Evolutionary conservation across 2,888 invertebrate species (phyloP).

Genomic region (Tetranychus piercei): DNA sequence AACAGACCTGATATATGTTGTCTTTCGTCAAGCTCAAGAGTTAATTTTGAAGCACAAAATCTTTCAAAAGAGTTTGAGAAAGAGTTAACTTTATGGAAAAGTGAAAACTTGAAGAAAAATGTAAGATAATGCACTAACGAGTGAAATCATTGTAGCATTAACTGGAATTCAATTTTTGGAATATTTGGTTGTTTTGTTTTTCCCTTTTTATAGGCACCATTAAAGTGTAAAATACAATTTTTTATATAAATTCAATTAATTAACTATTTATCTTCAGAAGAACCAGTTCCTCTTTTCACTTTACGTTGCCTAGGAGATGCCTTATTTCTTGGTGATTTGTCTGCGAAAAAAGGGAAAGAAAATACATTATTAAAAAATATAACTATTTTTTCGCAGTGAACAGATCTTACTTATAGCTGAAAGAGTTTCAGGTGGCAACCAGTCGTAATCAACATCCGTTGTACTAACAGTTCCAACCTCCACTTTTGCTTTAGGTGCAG

Average conservation of each 20-base stretch:
- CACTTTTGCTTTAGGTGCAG: conserved; percentile 34
- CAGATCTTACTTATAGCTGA: not conserved
- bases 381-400: not conserved
- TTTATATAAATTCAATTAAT: not conserved
- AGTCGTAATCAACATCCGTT: conserved; percentile 88
- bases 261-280: conserved; percentile 10
- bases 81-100: not conserved
- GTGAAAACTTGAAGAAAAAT: not conserved
- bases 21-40: too few species aligned
- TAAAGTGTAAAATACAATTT: conserved; percentile 10
- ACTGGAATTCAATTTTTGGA: not conserved
- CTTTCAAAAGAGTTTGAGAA: too few species aligned
- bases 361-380: not conserved
- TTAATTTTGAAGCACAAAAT: too few species aligned
- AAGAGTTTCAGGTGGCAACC: conserved; percentile 82
- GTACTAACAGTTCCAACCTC: conserved; percentile 79
- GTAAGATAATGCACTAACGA: not conserved
- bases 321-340: conserved; percentile 16
- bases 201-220: conserved; percentile 7
- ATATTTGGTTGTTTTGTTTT: not conserved
- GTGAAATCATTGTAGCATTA: not conserved
- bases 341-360: conserved; percentile 8
- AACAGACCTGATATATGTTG: too few species aligned
- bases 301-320: conserved; percentile 17
- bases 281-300: conserved; percentile 19